phyloP scores from a whole-genome alignment of 2,113 vertebrate genomes.

The Rhinoderma darwinii region DNA sequence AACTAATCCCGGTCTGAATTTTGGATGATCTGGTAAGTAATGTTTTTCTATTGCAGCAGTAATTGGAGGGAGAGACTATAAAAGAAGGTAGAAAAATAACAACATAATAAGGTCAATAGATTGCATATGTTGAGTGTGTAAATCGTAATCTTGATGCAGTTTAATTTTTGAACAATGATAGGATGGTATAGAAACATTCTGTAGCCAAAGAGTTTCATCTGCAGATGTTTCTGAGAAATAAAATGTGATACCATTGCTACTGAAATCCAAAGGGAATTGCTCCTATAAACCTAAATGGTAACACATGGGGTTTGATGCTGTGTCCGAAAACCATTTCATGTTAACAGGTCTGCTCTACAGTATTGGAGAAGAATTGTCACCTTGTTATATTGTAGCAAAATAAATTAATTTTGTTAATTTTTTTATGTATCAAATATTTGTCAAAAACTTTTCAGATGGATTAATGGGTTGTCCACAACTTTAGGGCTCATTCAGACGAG shows the following conservation, averaged over 20 bases:
- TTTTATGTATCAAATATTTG: neutral
- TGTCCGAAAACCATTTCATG: neutral
- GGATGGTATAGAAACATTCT: neutral
- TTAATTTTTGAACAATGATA: neutral
- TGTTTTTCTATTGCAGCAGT: neutral
- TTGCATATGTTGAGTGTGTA: neutral
- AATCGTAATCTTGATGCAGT: neutral
- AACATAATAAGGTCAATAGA: neutral
- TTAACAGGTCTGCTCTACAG: neutral
- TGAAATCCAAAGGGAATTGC: neutral
- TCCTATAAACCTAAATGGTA: neutral
- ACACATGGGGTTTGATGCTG: neutral
- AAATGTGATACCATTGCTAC: neutral
- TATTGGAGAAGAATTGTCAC: neutral
- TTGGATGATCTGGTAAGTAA: neutral
- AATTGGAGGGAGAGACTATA: neutral
- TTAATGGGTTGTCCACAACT: neutral
- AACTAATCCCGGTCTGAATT: too few species aligned
- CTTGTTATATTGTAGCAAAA: neutral
- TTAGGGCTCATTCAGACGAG: too few species aligned
- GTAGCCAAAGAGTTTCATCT: neutral
- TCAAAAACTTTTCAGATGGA: neutral
- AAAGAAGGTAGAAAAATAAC: neutral
- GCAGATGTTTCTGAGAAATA: constrained; percentile 13
- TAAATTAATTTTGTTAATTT: neutral